Evolutionary conservation across 2,888 invertebrate genomes (phyloP), one percentile per base, ranked within the genome.

Genomic region (Tethea ocularis): DNA sequence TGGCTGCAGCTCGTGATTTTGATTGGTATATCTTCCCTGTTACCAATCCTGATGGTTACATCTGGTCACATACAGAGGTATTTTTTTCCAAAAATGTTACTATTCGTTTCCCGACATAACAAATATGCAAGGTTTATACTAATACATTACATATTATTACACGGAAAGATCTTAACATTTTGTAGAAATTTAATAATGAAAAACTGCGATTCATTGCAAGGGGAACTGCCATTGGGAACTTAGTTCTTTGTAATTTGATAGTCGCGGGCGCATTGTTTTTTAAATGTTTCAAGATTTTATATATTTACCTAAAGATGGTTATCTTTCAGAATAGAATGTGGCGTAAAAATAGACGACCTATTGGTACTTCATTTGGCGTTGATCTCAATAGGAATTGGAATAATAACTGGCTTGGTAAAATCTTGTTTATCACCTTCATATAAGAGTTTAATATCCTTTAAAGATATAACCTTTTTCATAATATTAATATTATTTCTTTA

Each of bases 1-100:
- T 93, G 17, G 82, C 88, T 4, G 83, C 96, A 57, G 95, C 95
- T 0, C 94, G 95, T 59, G 94, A 93, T 63, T 94, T 95, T 65
- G 96, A 97, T 75, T 97, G 96, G 96, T 95, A 96, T 72, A 93
- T 97, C 51, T 94, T 97, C 66, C 96, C 97, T 0, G 94, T 95
- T 0, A 90, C 94, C 1, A 97, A 97, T 81, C 96, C 96, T 8
- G 96, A 97, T 87, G 96, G 96, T 10, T 96, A 95, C 75, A 93
- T 87, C 4, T 96, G 94, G 77, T 94, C 94, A 6, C 95, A 95
- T 71, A 93, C 93, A 0, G 81, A 80, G 61, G 96, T 96, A n/a
- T n/a, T n/a, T n/a, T n/a, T n/a, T n/a, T n/a, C n/a, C n/a, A n/a
- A n/a, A n/a, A n/a, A n/a, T n/a, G n/a, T n/a, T n/a, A n/a, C n/a